A percentile compares a stretch with the other conserved stretches of the same genome.
phyloP scores from a whole-genome alignment of 2,113 vertebrate species.

The Delphinapterus leucas region DNA sequence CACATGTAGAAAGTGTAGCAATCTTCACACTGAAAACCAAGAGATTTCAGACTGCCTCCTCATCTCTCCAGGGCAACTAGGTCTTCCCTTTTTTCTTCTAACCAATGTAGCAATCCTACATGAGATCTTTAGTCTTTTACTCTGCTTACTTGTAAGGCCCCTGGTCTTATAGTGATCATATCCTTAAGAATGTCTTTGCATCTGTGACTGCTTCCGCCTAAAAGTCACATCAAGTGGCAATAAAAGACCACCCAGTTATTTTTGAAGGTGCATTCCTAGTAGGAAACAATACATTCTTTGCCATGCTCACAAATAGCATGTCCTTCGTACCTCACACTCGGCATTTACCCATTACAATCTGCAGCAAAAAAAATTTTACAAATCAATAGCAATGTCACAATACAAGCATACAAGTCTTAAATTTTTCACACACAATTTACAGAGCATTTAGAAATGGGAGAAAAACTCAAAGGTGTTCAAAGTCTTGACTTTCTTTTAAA shows the following conservation, averaged over 20 bases:
- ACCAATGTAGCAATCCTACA: not conserved
- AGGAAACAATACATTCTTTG: conserved; percentile 39
- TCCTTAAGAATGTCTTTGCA: conserved; percentile 50
- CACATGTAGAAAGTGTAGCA: not conserved
- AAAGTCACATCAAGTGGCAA: conserved; percentile 22
- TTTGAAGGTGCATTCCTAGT: conserved; percentile 20
- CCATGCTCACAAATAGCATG: conserved; percentile 8
- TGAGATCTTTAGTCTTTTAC: conserved; percentile 35
- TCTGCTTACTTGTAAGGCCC: conserved; percentile 24
- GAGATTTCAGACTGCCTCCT: not conserved
- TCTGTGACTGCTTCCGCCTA: conserved; percentile 42
- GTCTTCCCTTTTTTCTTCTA: not conserved
- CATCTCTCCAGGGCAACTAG: not conserved
- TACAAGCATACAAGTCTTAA: not conserved
- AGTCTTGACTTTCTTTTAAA: conserved; percentile 19
- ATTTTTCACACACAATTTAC: conserved; percentile 9
- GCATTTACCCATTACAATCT: conserved; percentile 33
- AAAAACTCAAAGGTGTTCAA: conserved; percentile 24
- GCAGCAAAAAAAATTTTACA: conserved; percentile 18
- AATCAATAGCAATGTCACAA: not conserved
- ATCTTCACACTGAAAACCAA: not conserved
- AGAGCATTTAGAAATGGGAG: not conserved
- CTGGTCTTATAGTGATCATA: conserved; percentile 18
- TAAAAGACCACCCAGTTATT: conserved; percentile 49
- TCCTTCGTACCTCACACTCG: not conserved